Percentiles rank a stretch among this genome's conserved stretches.
These are phyloP conservation scores for Manis crassicaudata DNA, from an alignment of 2,797 vertebrate genomes.

Conservation along the genomic window DNA sequence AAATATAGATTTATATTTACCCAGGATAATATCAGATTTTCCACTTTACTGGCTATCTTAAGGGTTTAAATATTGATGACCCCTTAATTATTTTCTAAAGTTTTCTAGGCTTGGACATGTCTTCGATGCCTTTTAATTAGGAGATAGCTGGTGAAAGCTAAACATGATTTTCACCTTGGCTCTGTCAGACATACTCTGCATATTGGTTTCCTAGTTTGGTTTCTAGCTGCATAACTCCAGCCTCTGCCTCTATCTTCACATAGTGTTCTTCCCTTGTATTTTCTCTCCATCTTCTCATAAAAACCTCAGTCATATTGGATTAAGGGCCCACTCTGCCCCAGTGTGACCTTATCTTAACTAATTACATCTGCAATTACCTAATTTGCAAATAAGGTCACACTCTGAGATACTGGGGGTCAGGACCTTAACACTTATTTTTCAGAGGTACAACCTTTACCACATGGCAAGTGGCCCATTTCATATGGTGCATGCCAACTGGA, in stretches of 20 bases:
- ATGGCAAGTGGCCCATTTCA: neutral
- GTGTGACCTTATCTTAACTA: neutral
- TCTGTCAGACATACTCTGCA: neutral
- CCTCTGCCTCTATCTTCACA: neutral
- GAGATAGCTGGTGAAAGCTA: neutral
- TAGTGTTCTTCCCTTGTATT: neutral
- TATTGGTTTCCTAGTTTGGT: neutral
- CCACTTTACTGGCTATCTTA: neutral
- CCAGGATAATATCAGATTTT: neutral
- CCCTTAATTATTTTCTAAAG: constrained; percentile 7
- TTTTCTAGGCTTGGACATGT: neutral
- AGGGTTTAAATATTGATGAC: constrained; percentile 32
- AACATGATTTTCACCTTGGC: neutral
- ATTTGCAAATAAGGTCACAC: neutral
- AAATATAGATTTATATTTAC: neutral
- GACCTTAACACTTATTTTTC: neutral
- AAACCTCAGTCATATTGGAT: neutral
- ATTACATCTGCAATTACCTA: neutral
- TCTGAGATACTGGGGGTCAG: neutral
- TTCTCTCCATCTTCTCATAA: neutral
- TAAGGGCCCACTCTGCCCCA: neutral
- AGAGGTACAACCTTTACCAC: neutral
- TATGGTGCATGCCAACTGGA: neutral
- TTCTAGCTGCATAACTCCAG: neutral
- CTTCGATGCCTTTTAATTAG: neutral